Evolutionary conservation across 2,797 vertebrate genomes (phyloP).

Genomic region (Rhincodon typus): DNA sequence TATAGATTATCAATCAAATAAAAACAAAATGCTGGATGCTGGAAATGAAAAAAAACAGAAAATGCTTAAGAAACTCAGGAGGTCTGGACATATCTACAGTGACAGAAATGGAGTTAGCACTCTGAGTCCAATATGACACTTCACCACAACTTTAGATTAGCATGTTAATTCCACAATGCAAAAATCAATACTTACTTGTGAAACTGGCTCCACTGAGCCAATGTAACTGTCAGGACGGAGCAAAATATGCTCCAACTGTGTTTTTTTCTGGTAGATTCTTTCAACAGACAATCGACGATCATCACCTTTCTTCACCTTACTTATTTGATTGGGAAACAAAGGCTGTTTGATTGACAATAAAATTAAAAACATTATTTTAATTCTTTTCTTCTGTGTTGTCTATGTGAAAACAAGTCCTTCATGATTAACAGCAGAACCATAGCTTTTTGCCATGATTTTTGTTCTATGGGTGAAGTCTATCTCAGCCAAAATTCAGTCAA

Average conservation of each 20-base stretch:
- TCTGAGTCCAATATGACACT: too few relatives aligned
- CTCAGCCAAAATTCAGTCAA: neutral
- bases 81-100: too few relatives aligned
- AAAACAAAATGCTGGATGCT: too few relatives aligned
- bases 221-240: conserved; percentile 96
- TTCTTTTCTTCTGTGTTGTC: neutral
- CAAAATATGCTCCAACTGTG: conserved; percentile 94
- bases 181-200: conserved; percentile 63
- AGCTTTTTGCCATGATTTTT: neutral
- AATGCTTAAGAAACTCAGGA: too few relatives aligned
- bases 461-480: neutral
- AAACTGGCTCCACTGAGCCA: conserved; percentile 86
- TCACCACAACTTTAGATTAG: too few relatives aligned
- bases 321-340: conserved; percentile 65
- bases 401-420: neutral
- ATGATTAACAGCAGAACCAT: neutral
- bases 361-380: neutral
- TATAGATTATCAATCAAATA: too few relatives aligned
- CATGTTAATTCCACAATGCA: neutral
- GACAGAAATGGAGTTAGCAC: too few relatives aligned
- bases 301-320: conserved; percentile 68
- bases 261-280: conserved; percentile 97
- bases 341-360: conserved; percentile 47
- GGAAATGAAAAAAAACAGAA: too few relatives aligned
- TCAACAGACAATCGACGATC: conserved; percentile 75